Conservation (phyloP, 2,113 vertebrate genomes). For the Alligator mississippiensis region DNA sequence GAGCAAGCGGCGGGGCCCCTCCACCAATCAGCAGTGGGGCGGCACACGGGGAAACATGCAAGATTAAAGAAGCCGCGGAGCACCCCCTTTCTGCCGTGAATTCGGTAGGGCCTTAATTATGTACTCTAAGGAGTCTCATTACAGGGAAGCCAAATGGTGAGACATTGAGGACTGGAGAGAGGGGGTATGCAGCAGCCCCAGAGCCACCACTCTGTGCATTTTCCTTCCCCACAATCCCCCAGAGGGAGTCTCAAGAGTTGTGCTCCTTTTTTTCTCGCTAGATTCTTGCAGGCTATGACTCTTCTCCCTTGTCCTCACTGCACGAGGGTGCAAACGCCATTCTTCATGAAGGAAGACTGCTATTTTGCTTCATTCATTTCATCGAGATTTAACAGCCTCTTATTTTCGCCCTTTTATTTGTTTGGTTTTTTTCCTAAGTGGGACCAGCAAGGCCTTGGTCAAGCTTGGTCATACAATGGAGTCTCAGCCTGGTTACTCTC, state of each 20-base stretch:
- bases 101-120: background rate
- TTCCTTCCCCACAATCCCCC: background rate
- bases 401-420: background rate
- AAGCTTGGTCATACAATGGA: background rate
- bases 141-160: background rate
- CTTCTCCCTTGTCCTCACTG: background rate
- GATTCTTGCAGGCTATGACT: background rate
- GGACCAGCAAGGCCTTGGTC: background rate
- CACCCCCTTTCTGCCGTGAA: background rate
- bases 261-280: background rate
- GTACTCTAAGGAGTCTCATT: background rate
- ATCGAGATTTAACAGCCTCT: background rate
- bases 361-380: background rate
- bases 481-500: background rate
- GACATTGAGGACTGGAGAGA: background rate
- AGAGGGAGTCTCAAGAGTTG: background rate
- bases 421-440: background rate
- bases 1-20: too few relatives aligned
- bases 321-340: background rate
- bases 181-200: too few relatives aligned
- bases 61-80: too few relatives aligned
- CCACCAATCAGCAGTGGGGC: too few relatives aligned
- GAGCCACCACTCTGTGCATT: background rate
- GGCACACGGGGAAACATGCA: too few relatives aligned
- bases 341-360: background rate